Evolutionary conservation across 2,888 invertebrate genomes (phyloP), one percentile per base, ranked within the genome.

Genomic region (Caenorhabditis becei): DNA sequence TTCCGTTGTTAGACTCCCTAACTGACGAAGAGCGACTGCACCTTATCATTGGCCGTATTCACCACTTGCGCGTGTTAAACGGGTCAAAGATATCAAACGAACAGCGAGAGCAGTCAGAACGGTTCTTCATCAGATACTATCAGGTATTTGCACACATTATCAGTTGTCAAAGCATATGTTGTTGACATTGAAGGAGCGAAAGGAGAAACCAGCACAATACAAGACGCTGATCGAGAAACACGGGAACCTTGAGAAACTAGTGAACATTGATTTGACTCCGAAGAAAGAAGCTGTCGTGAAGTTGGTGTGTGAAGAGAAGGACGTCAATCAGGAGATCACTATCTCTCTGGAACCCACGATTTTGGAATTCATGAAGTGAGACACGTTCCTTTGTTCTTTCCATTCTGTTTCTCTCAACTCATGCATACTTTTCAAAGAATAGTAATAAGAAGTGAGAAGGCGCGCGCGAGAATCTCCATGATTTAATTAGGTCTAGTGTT

Each of bases 1-100:
- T 94, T 80, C 94, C 94, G 28, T 91, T 94, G 47, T 92, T 94
- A 84, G 84, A 88, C 20, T 47, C 69, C 14, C 61, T 80, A 11
- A 49, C 81, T 10, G 86, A 86, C 23, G 86, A 86, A 59, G 86
- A 87, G 54, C 51, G 86, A n/a, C 67, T 82, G n/a, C 87, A 87
- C 71, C 80, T 87, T 58, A 82, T 86, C 67, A 84, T 86, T 51
- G 85, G 85, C n/a, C 77, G 87, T n/a, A 66, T 86, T 66, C 82
- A 83, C 51, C 84, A 85, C 23, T 91, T 92, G 63, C 89, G 89
- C 69, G 87, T 85, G 18, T 86, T 92, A 24, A 92, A 92, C 84
- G 92, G 92, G 18, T 91, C 92, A 54, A 82, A 81, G 20, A 87
- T 92, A 20, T 80, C 86, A 23, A 88, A 86, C 0, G 84, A 83